Conservation (phyloP, 2,888 invertebrate genomes). For the Pardosa pseudoannulata region DNA sequence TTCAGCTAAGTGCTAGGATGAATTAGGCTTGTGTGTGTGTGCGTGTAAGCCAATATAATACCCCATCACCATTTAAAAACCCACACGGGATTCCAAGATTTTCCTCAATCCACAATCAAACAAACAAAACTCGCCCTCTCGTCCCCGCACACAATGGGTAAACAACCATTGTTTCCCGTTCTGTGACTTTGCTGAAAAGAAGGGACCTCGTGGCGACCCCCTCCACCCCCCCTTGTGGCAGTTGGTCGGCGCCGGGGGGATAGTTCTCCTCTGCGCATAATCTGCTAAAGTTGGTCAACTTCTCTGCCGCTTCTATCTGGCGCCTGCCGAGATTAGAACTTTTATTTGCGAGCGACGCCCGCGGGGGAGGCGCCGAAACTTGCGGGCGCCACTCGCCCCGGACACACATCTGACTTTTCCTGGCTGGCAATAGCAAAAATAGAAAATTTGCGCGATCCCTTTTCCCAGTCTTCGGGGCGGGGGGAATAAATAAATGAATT, state of each 20-base stretch:
- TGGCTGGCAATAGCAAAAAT: neutral
- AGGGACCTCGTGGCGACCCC: neutral
- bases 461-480: neutral
- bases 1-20: too few species aligned
- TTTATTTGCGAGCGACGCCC: slow-evolving; percentile 60
- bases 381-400: slow-evolving; percentile 18
- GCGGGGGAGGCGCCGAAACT: slow-evolving; percentile 37
- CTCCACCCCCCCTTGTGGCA: neutral
- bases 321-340: slow-evolving; percentile 69
- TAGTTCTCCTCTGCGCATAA: neutral
- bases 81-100: too few species aligned
- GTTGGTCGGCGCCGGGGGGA: slow-evolving; percentile 8
- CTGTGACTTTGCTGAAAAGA: neutral
- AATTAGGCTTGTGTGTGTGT: too few species aligned
- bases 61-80: too few species aligned
- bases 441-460: slow-evolving; percentile 4
- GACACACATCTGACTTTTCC: slow-evolving; percentile 15
- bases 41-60: too few species aligned
- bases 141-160: too few species aligned
- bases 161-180: neutral
- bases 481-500: neutral
- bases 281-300: slow-evolving; percentile 50
- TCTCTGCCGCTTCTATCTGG: slow-evolving; percentile 25
- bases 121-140: too few species aligned
- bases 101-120: too few species aligned